These are phyloP conservation scores for Sebastes minor DNA, from an alignment of 2,797 vertebrate species.

Conservation along the genomic window DNA sequence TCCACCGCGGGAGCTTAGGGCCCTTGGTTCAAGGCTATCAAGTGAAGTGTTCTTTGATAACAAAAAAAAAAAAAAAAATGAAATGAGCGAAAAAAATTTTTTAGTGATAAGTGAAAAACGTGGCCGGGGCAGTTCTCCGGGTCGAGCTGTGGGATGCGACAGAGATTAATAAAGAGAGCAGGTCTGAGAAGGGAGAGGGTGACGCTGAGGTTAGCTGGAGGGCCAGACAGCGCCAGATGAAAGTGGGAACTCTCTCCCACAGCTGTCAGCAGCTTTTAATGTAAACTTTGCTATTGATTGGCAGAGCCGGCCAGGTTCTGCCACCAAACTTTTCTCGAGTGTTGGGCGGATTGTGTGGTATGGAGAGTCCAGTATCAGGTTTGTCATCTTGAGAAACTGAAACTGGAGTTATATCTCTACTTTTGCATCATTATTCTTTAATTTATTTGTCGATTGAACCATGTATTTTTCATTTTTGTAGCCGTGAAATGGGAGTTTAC, in stretches of 20 bases:
- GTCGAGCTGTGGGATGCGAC: conserved; percentile 81
- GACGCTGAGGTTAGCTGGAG: conserved; percentile 87
- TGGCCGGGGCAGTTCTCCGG: conserved; percentile 59
- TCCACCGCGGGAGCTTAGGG: conserved; percentile 38
- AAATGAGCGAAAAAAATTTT: conserved; percentile 59
- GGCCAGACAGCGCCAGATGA: conserved; percentile 87
- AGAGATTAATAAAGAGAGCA: conserved; percentile 87
- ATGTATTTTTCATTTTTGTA: not conserved
- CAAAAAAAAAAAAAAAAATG: conserved; percentile 46
- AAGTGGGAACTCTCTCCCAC: conserved; percentile 92
- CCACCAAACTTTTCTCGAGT: conserved; percentile 77
- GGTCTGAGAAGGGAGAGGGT: conserved; percentile 75
- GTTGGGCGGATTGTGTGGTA: conserved; percentile 28
- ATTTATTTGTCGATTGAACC: not conserved
- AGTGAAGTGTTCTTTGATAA: conserved; percentile 69
- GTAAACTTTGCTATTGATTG: conserved; percentile 87
- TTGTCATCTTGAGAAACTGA: conserved; percentile 39
- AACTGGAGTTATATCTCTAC: not conserved
- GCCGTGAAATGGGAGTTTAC: conserved; percentile 9
- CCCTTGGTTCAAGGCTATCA: conserved; percentile 76
- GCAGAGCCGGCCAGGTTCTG: conserved; percentile 80
- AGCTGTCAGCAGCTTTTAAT: conserved; percentile 99
- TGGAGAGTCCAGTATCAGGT: conserved; percentile 52
- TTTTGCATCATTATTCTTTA: conserved; percentile 1
- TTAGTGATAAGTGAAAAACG: conserved; percentile 74